Evolutionary conservation across 1,140 invertebrate genomes (phyloP), one percentile per base, ranked within the genome.

Genomic region (Drosophila sturtevanti): DNA sequence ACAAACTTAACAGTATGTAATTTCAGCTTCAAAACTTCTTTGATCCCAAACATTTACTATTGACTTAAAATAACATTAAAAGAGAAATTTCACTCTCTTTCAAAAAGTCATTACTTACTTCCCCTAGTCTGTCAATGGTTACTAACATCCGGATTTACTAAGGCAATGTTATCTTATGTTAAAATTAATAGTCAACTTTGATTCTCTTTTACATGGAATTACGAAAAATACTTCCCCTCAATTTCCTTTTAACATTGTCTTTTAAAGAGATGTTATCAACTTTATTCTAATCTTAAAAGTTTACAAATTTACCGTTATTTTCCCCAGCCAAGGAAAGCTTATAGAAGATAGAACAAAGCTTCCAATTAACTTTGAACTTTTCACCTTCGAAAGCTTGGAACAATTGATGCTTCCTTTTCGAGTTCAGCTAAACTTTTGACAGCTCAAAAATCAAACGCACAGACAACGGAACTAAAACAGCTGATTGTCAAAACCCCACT

Each of bases 401-500:
- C 58, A 56, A 48, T 74, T 58, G 27, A 63, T 59, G 56, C 64
- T 79, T 79, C 72, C 64, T 65, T 79, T 63, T 81, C 63, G 41
- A 81, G 73, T 81, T 72, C 56, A 56, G 31, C 52, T 48, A 18
- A 60, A 60, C 37, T 60, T 41, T 55, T 67, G 68, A 72, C 68
- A 77, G 56, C 41, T 74, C 62, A 24, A 16, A 61, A 41, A 68
- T 55, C 35, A 37, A 64, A 66, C 18, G 44, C 48, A 64, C 44
- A 61, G 38, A 44, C 31, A 66, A 51, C 58, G 44, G 52, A 54
- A 35, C 12, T 24, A 24, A 56, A 64, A 63, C 77, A 86, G 81
- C 74, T 85, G 81, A 80, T 58, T 85, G 80, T 81, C 69, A 81
- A 85, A 80, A 72, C 71, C 38, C 34, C 37, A n/a, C 41, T 18